A percentile compares a stretch with the other conserved stretches of the same genome.
Evolutionary conservation across 2,113 vertebrate genomes (phyloP).

Genomic region (Paratilapia polleni): DNA sequence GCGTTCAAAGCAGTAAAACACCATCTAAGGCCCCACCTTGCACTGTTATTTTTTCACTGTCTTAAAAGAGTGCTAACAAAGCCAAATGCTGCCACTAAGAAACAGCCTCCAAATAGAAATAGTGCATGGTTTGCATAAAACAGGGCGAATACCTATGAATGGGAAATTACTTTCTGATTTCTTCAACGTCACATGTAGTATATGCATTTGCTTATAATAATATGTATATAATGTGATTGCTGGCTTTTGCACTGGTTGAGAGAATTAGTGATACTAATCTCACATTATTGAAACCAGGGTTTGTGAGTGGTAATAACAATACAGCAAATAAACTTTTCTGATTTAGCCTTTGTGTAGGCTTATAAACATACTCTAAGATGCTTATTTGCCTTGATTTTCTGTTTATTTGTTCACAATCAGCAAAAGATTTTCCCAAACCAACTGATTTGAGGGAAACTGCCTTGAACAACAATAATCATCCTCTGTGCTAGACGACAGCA

Average conservation of each 20-base stretch:
- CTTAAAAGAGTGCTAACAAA: constrained; percentile 28
- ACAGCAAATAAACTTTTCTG: background rate
- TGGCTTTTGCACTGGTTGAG: background rate
- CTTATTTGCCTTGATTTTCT: background rate
- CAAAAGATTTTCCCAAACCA: background rate
- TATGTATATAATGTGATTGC: background rate
- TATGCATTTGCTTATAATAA: background rate
- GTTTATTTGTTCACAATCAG: background rate
- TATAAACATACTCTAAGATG: background rate
- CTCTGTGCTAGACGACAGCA: background rate
- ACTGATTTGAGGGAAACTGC: background rate
- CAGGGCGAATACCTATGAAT: background rate
- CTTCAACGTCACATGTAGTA: background rate
- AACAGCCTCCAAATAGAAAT: constrained; percentile 11
- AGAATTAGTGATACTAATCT: background rate
- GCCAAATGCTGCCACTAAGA: background rate
- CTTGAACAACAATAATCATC: background rate
- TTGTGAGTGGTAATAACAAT: background rate
- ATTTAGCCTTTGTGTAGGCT: background rate
- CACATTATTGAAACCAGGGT: background rate
- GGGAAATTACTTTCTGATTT: background rate
- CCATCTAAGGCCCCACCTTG: background rate
- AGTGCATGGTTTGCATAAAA: background rate
- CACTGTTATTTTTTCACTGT: constrained; percentile 4
- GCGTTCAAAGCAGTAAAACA: constrained; percentile 25